phyloP scores from a whole-genome alignment of 2,888 invertebrate genomes.

The Conomelus anceps region DNA sequence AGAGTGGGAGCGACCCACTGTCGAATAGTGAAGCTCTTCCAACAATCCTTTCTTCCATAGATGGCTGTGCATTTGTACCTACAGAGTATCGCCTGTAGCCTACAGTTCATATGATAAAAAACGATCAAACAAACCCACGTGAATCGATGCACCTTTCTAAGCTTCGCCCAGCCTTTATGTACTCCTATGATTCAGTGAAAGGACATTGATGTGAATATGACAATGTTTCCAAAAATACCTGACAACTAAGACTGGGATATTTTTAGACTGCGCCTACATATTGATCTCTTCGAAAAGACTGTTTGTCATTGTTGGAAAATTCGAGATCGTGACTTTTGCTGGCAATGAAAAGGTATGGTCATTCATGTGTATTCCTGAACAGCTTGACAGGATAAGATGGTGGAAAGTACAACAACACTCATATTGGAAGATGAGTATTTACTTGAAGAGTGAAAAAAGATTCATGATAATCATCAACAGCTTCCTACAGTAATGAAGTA shows the following conservation, averaged over 20 bases:
- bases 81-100: not conserved
- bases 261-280: not conserved
- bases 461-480: no score
- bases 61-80: not conserved
- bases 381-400: not conserved
- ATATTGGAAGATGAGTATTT: not conserved
- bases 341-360: not conserved
- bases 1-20: not conserved
- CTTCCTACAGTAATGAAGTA: no score
- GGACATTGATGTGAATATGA: not conserved
- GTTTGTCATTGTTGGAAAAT: not conserved
- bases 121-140: not conserved
- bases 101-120: not conserved
- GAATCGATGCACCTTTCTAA: not conserved
- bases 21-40: not conserved
- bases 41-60: not conserved
- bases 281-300: not conserved
- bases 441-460: no score
- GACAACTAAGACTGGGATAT: not conserved
- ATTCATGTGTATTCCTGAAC: not conserved
- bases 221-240: not conserved
- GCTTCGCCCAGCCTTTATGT: not conserved
- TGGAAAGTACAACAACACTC: not conserved
- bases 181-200: not conserved
- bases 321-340: not conserved